phyloP scores from a whole-genome alignment of 2,113 vertebrate genomes.

The Benitochromis conjunctus region DNA sequence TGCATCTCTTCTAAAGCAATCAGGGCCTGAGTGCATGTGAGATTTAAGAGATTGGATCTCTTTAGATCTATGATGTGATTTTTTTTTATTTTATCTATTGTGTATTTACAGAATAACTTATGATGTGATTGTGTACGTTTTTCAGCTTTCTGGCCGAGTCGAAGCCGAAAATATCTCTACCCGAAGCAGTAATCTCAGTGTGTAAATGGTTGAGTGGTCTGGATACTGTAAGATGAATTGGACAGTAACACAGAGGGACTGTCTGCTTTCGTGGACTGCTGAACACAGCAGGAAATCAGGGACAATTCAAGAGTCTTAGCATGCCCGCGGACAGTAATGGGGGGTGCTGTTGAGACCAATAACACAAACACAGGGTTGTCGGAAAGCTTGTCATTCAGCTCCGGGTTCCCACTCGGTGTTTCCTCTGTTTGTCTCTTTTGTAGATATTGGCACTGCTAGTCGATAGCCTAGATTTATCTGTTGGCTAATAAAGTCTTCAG shows the following conservation, averaged over 20 bases:
- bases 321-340: conserved; percentile 6
- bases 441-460: conserved; percentile 6
- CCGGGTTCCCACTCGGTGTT: background rate
- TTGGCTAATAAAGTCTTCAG: conserved; percentile 15
- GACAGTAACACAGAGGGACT: conserved; percentile 39
- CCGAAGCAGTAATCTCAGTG: conserved; percentile 10
- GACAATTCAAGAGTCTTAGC: background rate
- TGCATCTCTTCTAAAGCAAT: conserved; percentile 10
- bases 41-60: background rate
- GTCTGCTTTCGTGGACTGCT: conserved; percentile 1
- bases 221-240: conserved; percentile 41
- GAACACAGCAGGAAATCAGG: conserved; percentile 33
- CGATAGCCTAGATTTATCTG: conserved; percentile 12
- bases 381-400: conserved; percentile 22
- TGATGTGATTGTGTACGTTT: background rate
- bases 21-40: background rate
- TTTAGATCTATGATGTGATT: background rate
- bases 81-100: background rate
- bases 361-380: conserved; percentile 48
- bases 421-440: conserved; percentile 34
- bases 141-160: background rate
- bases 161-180: background rate
- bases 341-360: background rate
- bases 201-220: conserved; percentile 35
- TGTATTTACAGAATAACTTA: background rate